Evolutionary conservation across 2,797 vertebrate species (phyloP), one percentile per base, ranked within the genome.

Genomic region (Coracias cyanogaster): DNA sequence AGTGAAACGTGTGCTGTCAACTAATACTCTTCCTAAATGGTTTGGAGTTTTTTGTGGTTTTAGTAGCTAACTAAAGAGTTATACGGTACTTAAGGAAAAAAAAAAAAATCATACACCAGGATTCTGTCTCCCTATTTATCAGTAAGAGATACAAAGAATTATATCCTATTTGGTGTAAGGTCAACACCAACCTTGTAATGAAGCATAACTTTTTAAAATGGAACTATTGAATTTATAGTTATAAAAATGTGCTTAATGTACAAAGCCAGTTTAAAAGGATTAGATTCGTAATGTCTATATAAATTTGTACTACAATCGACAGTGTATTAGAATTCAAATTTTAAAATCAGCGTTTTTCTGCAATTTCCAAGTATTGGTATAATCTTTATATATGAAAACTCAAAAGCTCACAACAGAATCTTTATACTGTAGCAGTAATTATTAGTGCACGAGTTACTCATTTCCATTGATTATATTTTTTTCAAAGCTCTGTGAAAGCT

Each of bases 291-390:
- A 95, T 78, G 57, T 94, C 89, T 93, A 2, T 89, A 82, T 83
- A 82, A 86, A 86, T 95, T 88, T 69, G 55, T 92, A 89, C 80
- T 96, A 58, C 71, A 61, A 93, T 93, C 91, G 89, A 92, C 73
- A 96, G 58, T 80, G 61, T 93, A 71, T 77, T 96, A 90, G 91
- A 70, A 91, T 94, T 97, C 74, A 87, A 60, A 97, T 72, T 86
- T 60, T 65, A 62, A 96, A 91, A 89, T 92, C 49, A 97, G 72
- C 57, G 51, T 93, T 96, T 72, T 89, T 58, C 81, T 95, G 93
- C 45, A 91, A 92, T 96, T 97, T 94, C 77, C 91, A 95, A 92
- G 46, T 89, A 78, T 62, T 89, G 85, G 77, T 77, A 72, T 87
- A 96, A 90, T 91, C 90, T 96, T 90, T 90, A 49, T 91, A 93